phyloP scores from a whole-genome alignment of 2,113 vertebrate species.

The Prinia subflava region DNA sequence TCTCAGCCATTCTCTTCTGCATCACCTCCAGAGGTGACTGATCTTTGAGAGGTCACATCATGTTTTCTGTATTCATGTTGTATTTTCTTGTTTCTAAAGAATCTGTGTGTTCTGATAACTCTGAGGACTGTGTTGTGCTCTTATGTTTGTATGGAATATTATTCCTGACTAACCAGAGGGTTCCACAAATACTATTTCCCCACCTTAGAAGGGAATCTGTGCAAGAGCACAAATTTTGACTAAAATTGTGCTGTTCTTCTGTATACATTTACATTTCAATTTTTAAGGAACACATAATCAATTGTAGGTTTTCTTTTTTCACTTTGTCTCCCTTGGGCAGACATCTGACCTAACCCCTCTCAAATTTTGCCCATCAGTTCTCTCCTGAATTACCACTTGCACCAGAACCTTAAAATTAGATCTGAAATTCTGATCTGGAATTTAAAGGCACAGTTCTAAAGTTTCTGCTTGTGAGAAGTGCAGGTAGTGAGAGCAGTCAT shows the following conservation, averaged over 20 bases:
- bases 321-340: not conserved
- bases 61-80: not conserved
- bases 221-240: not conserved
- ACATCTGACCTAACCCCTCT: not conserved
- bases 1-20: not conserved
- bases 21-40: not conserved
- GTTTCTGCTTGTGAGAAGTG: not conserved
- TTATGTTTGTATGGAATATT: not conserved
- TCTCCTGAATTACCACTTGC: not conserved
- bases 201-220: not conserved
- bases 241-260: not conserved
- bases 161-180: not conserved
- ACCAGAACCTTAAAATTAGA: not conserved
- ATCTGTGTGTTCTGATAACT: not conserved
- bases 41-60: not conserved
- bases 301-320: not conserved
- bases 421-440: not conserved
- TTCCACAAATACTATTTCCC: not conserved
- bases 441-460: not conserved
- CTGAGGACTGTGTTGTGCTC: not conserved
- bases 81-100: not conserved
- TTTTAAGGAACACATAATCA: not conserved
- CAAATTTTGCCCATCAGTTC: not conserved
- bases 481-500: not conserved
- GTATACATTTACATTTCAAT: not conserved